A percentile compares a stretch with the other conserved stretches of the same genome.
These are phyloP conservation scores for Taxidea taxus DNA, from an alignment of 2,113 vertebrate genomes.

Conservation along the genomic window DNA sequence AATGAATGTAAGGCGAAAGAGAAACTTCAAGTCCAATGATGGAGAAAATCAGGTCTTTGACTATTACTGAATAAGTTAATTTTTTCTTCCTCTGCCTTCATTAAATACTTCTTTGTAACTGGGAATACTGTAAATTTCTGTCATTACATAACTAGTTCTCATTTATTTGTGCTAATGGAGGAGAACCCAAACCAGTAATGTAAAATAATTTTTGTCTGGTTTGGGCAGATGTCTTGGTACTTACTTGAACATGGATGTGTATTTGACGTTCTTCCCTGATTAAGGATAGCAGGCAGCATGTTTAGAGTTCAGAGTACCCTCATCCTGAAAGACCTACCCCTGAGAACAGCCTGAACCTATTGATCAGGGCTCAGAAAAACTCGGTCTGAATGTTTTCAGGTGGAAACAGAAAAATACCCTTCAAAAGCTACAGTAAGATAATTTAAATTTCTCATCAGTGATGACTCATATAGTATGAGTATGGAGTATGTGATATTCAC, in stretches of 20 bases:
- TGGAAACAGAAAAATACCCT: background rate
- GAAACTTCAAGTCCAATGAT: constrained; percentile 32
- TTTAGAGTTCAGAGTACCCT: background rate
- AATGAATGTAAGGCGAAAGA: constrained; percentile 2
- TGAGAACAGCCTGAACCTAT: background rate
- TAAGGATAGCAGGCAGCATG: background rate
- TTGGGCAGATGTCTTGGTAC: background rate
- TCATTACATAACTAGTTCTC: background rate
- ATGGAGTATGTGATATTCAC: background rate
- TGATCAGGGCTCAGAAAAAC: background rate
- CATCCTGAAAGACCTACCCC: background rate
- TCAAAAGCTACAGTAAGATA: background rate
- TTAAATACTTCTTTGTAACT: constrained; percentile 35
- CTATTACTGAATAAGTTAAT: background rate
- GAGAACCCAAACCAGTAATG: constrained; percentile 12
- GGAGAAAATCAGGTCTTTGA: constrained; percentile 25
- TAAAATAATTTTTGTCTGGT: constrained; percentile 6
- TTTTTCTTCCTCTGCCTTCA: constrained; percentile 31
- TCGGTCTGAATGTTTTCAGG: constrained; percentile 56
- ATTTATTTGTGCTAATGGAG: constrained; percentile 44
- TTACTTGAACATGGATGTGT: background rate
- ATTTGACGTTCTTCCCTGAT: background rate
- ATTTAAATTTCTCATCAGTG: constrained; percentile 15
- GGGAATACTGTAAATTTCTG: constrained; percentile 6
- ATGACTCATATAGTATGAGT: constrained; percentile 27